Conservation (phyloP, 2,888 invertebrate genomes). For the Chaetogeoica ovagalla region DNA sequence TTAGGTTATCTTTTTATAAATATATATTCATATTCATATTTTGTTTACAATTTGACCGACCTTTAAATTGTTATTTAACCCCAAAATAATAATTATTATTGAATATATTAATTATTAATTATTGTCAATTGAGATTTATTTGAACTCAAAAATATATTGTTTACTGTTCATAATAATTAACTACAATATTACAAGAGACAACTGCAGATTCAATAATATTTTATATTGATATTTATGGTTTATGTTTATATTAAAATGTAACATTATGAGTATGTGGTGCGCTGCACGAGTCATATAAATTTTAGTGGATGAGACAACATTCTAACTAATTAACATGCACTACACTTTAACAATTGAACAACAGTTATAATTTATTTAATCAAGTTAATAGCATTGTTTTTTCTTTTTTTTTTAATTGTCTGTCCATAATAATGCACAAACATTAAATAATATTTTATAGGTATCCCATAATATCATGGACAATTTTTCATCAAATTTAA, state of each 20-base stretch:
- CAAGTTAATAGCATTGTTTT: conserved; percentile 5
- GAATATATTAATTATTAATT: no score
- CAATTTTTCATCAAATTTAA: no score
- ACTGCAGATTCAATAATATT: no score
- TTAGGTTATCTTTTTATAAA: not conserved
- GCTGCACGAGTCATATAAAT: not conserved
- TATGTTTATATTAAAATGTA: conserved; percentile 6
- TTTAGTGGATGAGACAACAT: not conserved
- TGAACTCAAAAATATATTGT: not conserved
- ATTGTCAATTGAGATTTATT: not conserved
- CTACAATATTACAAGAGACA: no score
- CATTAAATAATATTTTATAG: not conserved
- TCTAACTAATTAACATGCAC: not conserved
- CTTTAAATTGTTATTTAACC: not conserved
- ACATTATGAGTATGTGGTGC: not conserved
- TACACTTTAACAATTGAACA: not conserved
- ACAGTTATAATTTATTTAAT: conserved; percentile 3
- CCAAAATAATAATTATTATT: no score
- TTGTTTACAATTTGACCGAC: not conserved
- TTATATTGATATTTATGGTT: no score
- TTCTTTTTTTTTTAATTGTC: not conserved
- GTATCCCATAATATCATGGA: not conserved
- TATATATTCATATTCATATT: no score
- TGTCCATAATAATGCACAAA: not conserved
- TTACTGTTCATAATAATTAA: conserved; percentile 7